Conservation (phyloP, 2,113 vertebrate genomes). For the Phoenicopterus ruber region DNA sequence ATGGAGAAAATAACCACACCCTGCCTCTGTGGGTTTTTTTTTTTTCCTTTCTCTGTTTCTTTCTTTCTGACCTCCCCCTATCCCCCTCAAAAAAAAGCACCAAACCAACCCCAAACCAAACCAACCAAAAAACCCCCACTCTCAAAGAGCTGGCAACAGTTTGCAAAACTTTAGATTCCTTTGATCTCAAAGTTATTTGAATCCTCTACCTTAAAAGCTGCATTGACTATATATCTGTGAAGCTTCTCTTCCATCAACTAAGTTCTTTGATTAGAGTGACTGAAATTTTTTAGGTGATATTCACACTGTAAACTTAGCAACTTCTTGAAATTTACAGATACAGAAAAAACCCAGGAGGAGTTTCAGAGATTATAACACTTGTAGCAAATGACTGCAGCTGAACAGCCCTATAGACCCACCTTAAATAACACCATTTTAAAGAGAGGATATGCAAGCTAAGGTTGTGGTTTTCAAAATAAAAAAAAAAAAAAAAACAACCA, state of each 20-base stretch:
- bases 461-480: background rate
- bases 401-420: background rate
- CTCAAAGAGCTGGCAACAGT: background rate
- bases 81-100: background rate
- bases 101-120: background rate
- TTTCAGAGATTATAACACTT: background rate
- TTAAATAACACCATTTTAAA: background rate
- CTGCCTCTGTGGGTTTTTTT: too few species aligned
- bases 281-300: background rate
- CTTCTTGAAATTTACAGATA: background rate
- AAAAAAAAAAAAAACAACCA: background rate
- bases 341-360: background rate
- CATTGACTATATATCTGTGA: background rate
- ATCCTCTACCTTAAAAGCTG: background rate
- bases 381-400: background rate
- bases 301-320: background rate
- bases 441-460: background rate
- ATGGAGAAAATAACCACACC: background rate
- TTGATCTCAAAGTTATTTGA: background rate
- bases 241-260: background rate
- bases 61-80: background rate
- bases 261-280: background rate
- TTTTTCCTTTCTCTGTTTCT: background rate
- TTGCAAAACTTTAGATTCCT: background rate
- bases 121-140: rapidly evolving